Conservation (phyloP, 2,113 vertebrate species). For the Petaurus breviceps region DNA sequence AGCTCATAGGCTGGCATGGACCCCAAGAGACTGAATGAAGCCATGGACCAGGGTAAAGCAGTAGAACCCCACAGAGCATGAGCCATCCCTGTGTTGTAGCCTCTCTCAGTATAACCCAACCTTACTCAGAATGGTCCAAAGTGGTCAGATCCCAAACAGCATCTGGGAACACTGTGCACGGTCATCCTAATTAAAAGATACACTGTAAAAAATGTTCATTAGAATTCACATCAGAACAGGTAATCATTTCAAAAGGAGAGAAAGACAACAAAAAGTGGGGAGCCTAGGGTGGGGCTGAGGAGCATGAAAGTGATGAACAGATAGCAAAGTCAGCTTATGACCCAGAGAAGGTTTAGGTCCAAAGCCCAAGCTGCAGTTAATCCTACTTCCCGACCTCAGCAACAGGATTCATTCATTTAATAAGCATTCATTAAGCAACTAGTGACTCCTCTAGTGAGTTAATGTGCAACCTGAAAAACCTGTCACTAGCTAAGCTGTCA, state of each 20-base stretch:
- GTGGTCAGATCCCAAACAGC: slow-evolving; percentile 18
- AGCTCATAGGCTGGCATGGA: slow-evolving; percentile 41
- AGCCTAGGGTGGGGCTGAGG: neutral
- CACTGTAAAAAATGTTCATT: slow-evolving; percentile 86
- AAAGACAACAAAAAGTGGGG: slow-evolving; percentile 54
- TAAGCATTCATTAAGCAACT: neutral
- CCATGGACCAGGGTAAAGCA: neutral
- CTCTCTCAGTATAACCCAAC: neutral
- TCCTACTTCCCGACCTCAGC: neutral
- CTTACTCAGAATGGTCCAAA: neutral
- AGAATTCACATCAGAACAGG: slow-evolving; percentile 81
- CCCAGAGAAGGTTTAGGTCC: slow-evolving; percentile 1
- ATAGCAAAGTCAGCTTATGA: slow-evolving; percentile 70
- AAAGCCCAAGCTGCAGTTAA: neutral
- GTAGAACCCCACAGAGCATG: neutral
- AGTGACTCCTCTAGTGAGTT: neutral
- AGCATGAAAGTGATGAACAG: neutral
- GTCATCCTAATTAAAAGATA: slow-evolving; percentile 86
- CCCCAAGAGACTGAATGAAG: neutral
- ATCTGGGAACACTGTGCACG: slow-evolving; percentile 77
- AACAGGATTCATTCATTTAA: neutral
- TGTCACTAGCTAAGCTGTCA: neutral
- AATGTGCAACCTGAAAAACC: neutral
- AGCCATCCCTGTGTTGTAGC: neutral
- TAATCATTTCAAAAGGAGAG: slow-evolving; percentile 65